Evolutionary conservation across 2,888 invertebrate genomes (phyloP).

Genomic region (Nymphalis urticae): DNA sequence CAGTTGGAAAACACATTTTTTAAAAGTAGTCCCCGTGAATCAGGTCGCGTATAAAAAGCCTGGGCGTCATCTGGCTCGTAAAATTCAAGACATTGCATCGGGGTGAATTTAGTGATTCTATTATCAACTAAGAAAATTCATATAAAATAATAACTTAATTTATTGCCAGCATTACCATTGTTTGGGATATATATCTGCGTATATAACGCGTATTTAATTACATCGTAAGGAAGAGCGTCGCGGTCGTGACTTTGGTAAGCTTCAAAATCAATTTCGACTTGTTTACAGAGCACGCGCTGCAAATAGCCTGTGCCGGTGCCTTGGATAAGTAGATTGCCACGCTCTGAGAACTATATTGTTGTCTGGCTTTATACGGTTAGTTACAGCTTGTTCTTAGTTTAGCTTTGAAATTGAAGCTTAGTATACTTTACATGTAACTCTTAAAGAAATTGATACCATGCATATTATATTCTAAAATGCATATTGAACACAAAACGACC

Average conservation of each 20-base stretch:
- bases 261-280: slow-evolving; percentile 71
- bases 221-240: slow-evolving; percentile 14
- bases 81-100: background rate
- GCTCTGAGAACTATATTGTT: background rate
- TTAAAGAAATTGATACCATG: background rate
- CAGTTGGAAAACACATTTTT: no score
- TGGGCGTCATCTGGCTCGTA: background rate
- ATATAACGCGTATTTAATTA: slow-evolving; percentile 10
- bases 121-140: no score
- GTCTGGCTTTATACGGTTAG: slow-evolving; percentile 5
- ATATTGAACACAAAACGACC: no score
- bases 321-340: slow-evolving; percentile 11
- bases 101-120: background rate
- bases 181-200: background rate
- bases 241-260: slow-evolving; percentile 56
- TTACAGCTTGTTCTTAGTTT: slow-evolving; percentile 2
- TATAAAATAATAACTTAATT: no score
- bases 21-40: slow-evolving; percentile 7
- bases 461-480: no score
- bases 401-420: background rate
- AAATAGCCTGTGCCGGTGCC: slow-evolving; percentile 40
- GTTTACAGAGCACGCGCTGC: slow-evolving; percentile 62
- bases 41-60: slow-evolving; percentile 1
- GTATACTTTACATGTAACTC: background rate
- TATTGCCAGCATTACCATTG: no score